Conservation (phyloP, 2,888 invertebrate genomes). For the Hypolimnas misippus region DNA sequence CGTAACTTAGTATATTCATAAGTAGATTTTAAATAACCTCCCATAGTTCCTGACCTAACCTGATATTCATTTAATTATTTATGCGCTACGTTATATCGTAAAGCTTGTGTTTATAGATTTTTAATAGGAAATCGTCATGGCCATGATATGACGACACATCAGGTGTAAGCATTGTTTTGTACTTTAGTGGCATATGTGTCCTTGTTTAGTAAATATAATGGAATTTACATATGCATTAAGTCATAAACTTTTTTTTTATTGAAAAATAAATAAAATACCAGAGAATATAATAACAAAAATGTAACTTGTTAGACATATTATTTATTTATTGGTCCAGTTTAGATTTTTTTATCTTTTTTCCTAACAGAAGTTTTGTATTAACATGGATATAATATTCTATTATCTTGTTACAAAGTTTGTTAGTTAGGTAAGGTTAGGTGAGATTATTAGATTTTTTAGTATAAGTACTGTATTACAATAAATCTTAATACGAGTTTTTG, state of each 20-base stretch:
- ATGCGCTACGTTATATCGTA: background rate
- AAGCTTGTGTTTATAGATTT: slow-evolving; percentile 9
- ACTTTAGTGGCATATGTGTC: slow-evolving; percentile 65
- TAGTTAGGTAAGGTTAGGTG: too few relatives aligned
- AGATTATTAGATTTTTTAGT: too few relatives aligned
- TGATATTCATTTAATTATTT: slow-evolving; percentile 21
- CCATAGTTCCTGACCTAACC: slow-evolving; percentile 47
- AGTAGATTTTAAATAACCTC: slow-evolving; percentile 59
- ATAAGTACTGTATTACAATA: too few relatives aligned
- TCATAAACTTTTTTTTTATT: too few relatives aligned
- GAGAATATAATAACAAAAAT: too few relatives aligned
- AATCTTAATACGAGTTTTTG: too few relatives aligned
- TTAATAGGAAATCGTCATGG: slow-evolving; percentile 60
- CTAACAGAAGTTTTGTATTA: too few relatives aligned
- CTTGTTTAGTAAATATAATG: slow-evolving; percentile 52
- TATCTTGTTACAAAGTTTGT: too few relatives aligned
- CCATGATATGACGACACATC: slow-evolving; percentile 49
- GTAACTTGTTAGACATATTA: too few relatives aligned
- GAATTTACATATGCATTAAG: slow-evolving; percentile 1
- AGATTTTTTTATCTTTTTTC: too few relatives aligned
- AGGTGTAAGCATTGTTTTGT: slow-evolving; percentile 47
- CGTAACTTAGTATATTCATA: slow-evolving; percentile 79
- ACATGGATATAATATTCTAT: too few relatives aligned
- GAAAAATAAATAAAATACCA: background rate
- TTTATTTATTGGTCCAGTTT: too few relatives aligned